Conservation (phyloP, 1,140 invertebrate species). For the Hyles euphorbiae region DNA sequence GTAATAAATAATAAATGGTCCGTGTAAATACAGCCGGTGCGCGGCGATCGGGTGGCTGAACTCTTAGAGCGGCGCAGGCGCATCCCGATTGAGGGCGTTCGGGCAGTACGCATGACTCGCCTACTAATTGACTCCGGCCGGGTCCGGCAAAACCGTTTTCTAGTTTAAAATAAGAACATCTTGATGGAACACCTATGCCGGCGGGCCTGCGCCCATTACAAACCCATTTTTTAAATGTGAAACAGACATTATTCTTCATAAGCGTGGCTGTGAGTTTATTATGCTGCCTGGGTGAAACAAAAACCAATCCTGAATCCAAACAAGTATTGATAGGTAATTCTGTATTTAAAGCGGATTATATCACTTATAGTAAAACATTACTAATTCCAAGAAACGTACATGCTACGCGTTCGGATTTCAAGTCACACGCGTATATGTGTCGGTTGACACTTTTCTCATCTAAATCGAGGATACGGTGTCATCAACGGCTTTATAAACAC, state of each 20-base stretch:
- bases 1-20: constrained; percentile 23
- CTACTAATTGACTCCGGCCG: constrained; percentile 37
- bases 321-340: too few species aligned
- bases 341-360: too few species aligned
- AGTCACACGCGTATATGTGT: too few species aligned
- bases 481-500: background rate
- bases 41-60: constrained; percentile 24
- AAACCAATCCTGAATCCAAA: too few species aligned
- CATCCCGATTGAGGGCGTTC: constrained; percentile 39
- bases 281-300: too few species aligned
- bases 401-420: too few species aligned
- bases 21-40: constrained; percentile 3
- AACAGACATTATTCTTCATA: too few species aligned
- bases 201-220: background rate
- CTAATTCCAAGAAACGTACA: too few species aligned
- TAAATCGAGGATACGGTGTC: too few species aligned
- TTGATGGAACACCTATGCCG: constrained; percentile 11
- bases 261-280: too few species aligned
- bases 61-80: constrained; percentile 26
- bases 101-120: constrained; percentile 41
- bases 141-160: constrained; percentile 25
- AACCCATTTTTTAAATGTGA: background rate
- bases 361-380: too few species aligned
- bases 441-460: too few species aligned
- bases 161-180: constrained; percentile 28